Evolutionary conservation across 1,140 invertebrate species (phyloP).

Genomic region (Centruroides sculpturatus): DNA sequence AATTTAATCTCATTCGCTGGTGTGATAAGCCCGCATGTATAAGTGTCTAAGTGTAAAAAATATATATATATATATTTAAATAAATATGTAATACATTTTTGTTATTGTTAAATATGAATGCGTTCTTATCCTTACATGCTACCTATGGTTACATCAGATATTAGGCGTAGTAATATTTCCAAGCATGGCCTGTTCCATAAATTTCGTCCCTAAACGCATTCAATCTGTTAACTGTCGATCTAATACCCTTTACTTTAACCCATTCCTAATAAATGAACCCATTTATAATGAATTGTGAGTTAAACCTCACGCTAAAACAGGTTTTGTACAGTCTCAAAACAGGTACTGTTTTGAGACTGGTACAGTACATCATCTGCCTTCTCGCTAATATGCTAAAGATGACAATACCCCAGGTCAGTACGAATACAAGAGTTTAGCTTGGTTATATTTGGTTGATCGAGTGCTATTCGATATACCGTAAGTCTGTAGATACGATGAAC

Average conservation of each 20-base stretch:
- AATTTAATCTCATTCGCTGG: too few relatives aligned
- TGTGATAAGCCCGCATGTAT: too few relatives aligned
- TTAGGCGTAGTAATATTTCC: constrained; percentile 95
- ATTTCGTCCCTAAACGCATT: constrained; percentile 98
- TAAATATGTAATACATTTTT: too few relatives aligned
- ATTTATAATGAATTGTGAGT: neutral
- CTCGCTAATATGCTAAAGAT: constrained; percentile 92
- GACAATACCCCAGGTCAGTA: constrained; percentile 86
- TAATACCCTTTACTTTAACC: constrained; percentile 89
- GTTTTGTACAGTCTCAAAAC: constrained; percentile 60
- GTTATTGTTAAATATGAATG: neutral
- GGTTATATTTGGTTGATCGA: constrained; percentile 52
- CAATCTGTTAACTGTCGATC: constrained; percentile 71
- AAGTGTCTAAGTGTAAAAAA: too few relatives aligned
- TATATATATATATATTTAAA: too few relatives aligned
- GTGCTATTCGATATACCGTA: constrained; percentile 56
- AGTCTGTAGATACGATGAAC: constrained; percentile 69
- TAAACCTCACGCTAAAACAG: too few relatives aligned
- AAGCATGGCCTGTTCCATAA: constrained; percentile 75
- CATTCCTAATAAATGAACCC: constrained; percentile 54
- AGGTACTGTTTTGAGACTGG: constrained; percentile 74
- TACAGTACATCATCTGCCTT: constrained; percentile 73
- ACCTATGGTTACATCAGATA: constrained; percentile 93
- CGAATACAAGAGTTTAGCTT: constrained; percentile 80
- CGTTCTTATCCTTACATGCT: constrained; percentile 42